A percentile compares a stretch with the other conserved stretches of the same genome.
phyloP scores from a whole-genome alignment of 2,113 vertebrate genomes.

The Protobothrops flavoviridis region DNA sequence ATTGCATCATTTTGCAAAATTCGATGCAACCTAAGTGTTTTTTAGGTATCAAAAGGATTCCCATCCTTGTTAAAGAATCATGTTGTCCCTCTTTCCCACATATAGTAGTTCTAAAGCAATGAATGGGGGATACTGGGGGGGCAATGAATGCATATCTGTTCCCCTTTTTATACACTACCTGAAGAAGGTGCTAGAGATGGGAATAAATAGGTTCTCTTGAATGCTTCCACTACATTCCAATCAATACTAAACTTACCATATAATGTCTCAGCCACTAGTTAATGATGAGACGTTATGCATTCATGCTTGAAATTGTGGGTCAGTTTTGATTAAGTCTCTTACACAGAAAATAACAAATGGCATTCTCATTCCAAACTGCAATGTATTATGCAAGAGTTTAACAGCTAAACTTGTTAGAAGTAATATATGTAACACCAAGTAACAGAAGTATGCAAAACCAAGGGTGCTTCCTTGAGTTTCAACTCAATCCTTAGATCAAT shows the following conservation, averaged over 20 bases:
- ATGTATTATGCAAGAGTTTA: conserved; percentile 52
- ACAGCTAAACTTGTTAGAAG: conserved; percentile 62
- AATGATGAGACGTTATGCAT: conserved; percentile 59
- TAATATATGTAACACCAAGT: conserved; percentile 29
- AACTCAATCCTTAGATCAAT: conserved; percentile 23
- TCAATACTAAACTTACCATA: conserved; percentile 14
- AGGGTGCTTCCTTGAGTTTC: conserved; percentile 1
- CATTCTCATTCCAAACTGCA: conserved; percentile 44
- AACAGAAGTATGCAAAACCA: background rate
- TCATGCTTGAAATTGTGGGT: conserved; percentile 73
- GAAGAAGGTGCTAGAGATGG: background rate
- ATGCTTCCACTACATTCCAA: conserved; percentile 28
- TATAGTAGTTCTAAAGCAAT: background rate
- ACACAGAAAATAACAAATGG: conserved; percentile 61
- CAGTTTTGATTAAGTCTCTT: conserved; percentile 72
- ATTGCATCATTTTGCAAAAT: background rate
- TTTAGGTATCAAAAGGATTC: background rate
- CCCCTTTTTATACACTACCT: background rate
- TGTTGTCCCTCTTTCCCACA: background rate
- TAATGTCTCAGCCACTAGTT: conserved; percentile 45
- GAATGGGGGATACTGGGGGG: background rate
- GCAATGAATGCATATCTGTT: background rate
- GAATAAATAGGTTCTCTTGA: conserved; percentile 23
- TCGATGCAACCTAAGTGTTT: conserved; percentile 4
- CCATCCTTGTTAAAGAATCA: background rate